Base-by-base conservation (phyloP, 2,888 invertebrate genomes). In the Sinopyrophorus schimmeli region DNA sequence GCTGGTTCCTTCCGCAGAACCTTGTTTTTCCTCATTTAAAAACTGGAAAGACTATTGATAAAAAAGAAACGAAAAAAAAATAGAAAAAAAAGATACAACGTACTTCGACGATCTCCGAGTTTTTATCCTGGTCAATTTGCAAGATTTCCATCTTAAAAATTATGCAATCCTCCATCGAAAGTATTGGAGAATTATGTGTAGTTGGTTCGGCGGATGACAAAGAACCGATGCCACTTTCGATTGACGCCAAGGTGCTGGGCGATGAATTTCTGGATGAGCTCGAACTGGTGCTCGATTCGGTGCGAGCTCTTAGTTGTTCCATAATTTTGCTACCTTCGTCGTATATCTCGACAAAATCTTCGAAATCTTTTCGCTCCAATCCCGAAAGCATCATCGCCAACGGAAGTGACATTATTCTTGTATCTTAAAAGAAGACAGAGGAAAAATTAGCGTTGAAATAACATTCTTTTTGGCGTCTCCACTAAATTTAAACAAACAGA, bases 371-470 rank as follows among this genome's bases (percentile, higher is more conserved):
- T 3, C 48, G 24, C 66, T 80, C 78, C 72, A 80, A 68, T 54
- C 78, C 80, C 58, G 77, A 76, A 52, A 80, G 68, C 51, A 81
- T 80, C 72, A 82, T 71, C 63, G 80, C 81, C 70, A 82, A 76
- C 68, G 80, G 77, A 68, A 83, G 72, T 71, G 44, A 18, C 27
- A 44, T 37, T 17, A 6, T 34, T 14, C n/a, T n/a, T 16, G 6
- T n/a, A 11, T 15, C 16, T 27, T 18, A 7, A 16, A 42, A 32
- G 9, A 21, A 9, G 16, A 18, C 4, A 18, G 18, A 18, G 6
- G 18, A 18, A 18, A 18, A 5, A 18, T 18, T 4, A 18, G 18
- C 18, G 18, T 18, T 5, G 18, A n/a, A n/a, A n/a, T n/a, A n/a
- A n/a, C n/a, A n/a, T n/a, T n/a, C n/a, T n/a, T n/a, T n/a, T n/a